Percentiles rank a stretch among this genome's conserved stretches.
Evolutionary conservation across 2,888 invertebrate genomes (phyloP).

Genomic region (Autographa pulchrina): DNA sequence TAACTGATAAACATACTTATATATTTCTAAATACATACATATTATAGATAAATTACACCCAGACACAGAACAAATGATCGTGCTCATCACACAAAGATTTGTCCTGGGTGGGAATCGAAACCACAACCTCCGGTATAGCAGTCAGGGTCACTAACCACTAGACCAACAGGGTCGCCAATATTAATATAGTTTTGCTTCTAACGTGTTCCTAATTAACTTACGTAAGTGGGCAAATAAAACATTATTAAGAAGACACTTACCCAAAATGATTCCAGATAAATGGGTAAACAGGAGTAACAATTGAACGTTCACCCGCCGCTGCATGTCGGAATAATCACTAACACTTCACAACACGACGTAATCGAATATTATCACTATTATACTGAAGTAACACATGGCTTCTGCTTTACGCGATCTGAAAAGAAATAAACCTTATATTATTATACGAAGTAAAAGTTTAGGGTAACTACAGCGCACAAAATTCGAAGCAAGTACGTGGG

Average conservation of each 20-base stretch:
- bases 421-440: constrained; percentile 56
- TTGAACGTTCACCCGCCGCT: constrained; percentile 66
- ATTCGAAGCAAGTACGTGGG: neutral
- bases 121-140: no score
- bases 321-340: constrained; percentile 71
- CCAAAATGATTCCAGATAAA: constrained; percentile 72
- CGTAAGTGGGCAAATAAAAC: no score
- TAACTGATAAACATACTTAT: no score
- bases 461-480: neutral
- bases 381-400: constrained; percentile 79
- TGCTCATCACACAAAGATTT: no score
- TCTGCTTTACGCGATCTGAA: constrained; percentile 66
- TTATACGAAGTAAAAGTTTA: neutral
- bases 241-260: constrained; percentile 63
- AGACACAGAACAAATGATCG: no score
- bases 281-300: constrained; percentile 66
- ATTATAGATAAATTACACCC: no score
- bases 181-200: no score
- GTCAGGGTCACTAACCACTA: no score
- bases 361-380: constrained; percentile 81
- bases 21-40: no score
- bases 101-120: no score
- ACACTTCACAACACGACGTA: constrained; percentile 65
- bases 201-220: no score
- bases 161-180: no score